Base-by-base conservation (phyloP, 2,888 invertebrate species). In the Antheraea assamensis region DNA sequence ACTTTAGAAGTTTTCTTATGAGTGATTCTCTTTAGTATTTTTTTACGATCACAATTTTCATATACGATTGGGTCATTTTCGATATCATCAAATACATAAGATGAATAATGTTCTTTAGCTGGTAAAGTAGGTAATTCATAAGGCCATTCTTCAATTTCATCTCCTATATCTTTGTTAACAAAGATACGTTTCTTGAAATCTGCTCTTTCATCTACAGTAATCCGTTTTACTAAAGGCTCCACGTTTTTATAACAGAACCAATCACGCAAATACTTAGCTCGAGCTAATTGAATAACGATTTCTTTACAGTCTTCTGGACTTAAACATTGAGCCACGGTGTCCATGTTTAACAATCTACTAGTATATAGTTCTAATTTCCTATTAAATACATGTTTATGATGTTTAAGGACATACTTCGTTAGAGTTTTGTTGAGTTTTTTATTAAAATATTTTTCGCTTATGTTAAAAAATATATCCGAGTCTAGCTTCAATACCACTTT, bases 311-410 rank as follows among this genome's bases (percentile, higher is more conserved):
- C 89, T 2, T 85, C 82, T 49, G 75, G 76, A 21, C 72, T 83
- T 21, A 91, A 81, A 71, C 78, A 81, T 71, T 76, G 75, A 3
- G 89, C 89, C 55, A 90, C 70, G 1, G 87, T 83, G 19, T 83
- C 80, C 15, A 84, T 79, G 75, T 91, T 77, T 15, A 91, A 79
- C 10, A 91, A 73, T 76, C 81, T 83, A 2, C 78, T 81, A 3
- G 84, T 78, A 71, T 91, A 91, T 13, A 91, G 75, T 74, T 90
- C 91, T 0, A 83, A 76, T 76, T 91, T 91, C 0, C 76, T 79
- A 24, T 79, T 71, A 72, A 88, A 85, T 73, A 86, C 87, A 24
- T 77, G 71, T 77, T 86, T 90, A 72, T 84, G 85, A 30, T 81
- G 75, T 27, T 79, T 83, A 76, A 91, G 78, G 21, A 91, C 85